A percentile compares a stretch with the other conserved stretches of the same genome.
Conservation (phyloP, 2,113 vertebrate species). For the Seriola dumerili region DNA sequence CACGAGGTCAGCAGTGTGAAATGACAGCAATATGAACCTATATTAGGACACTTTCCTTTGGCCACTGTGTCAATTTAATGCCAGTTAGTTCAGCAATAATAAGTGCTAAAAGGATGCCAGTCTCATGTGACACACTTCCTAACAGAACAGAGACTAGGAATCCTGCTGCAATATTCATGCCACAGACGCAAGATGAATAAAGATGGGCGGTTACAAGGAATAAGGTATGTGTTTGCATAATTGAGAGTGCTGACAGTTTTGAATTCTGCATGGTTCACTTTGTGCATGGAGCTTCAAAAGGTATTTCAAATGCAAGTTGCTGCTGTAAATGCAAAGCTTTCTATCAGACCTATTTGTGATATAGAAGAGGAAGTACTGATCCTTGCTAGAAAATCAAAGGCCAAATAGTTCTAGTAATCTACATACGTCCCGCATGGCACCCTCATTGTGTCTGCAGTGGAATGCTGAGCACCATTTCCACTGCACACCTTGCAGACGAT, state of each 20-base stretch:
- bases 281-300: slow-evolving; percentile 45
- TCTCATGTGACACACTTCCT: slow-evolving; percentile 48
- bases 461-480: slow-evolving; percentile 43
- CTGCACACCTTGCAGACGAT: slow-evolving; percentile 45
- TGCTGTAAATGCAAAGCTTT: slow-evolving; percentile 17
- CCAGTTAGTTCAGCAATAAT: slow-evolving; percentile 17
- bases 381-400: slow-evolving; percentile 33
- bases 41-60: slow-evolving; percentile 19
- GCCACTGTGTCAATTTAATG: slow-evolving; percentile 15
- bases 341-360: slow-evolving; percentile 41
- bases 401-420: slow-evolving; percentile 46
- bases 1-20: neutral
- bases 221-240: slow-evolving; percentile 68
- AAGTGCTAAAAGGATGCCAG: slow-evolving; percentile 36
- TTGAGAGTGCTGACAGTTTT: slow-evolving; percentile 60
- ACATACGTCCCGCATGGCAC: slow-evolving; percentile 30
- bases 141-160: slow-evolving; percentile 52
- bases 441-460: slow-evolving; percentile 27
- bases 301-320: slow-evolving; percentile 44
- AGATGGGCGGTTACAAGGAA: slow-evolving; percentile 43
- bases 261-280: slow-evolving; percentile 57
- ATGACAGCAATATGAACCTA: neutral
- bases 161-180: slow-evolving; percentile 68
- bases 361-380: slow-evolving; percentile 34
- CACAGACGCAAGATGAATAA: slow-evolving; percentile 54